Conservation (phyloP, 2,113 vertebrate genomes). For the Prunella fulvescens region DNA sequence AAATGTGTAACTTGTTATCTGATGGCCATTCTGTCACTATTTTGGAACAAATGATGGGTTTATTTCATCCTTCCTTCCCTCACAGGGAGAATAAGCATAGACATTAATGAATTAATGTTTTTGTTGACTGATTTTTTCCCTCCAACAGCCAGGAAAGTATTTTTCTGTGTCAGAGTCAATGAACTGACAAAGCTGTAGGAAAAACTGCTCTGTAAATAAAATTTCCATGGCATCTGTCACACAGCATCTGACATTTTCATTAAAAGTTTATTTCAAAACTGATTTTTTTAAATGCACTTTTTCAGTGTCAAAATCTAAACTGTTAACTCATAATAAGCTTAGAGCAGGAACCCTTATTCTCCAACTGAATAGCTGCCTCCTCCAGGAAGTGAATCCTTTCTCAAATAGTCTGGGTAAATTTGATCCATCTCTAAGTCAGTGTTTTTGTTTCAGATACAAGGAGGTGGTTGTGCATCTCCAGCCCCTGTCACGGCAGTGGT, state of each 20-base stretch:
- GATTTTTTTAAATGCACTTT: not conserved
- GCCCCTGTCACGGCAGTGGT: not conserved
- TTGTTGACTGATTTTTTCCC: not conserved
- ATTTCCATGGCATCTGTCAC: not conserved
- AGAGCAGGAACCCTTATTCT: not conserved
- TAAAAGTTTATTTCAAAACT: constrained; percentile 5
- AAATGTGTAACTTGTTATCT: not conserved
- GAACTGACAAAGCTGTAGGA: not conserved
- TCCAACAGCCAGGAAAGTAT: constrained; percentile 1
- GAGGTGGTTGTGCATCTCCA: constrained; percentile 69
- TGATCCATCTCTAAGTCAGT: not conserved
- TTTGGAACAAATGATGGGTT: not conserved
- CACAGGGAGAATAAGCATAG: not conserved
- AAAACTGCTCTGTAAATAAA: constrained; percentile 34
- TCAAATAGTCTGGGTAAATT: not conserved
- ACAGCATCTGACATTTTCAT: constrained; percentile 32
- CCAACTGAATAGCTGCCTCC: not conserved
- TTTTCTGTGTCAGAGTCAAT: not conserved
- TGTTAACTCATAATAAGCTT: not conserved
- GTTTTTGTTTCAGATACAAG: constrained; percentile 69
- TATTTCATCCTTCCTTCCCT: not conserved
- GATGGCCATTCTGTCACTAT: not conserved
- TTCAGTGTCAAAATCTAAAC: not conserved
- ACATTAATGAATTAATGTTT: not conserved
- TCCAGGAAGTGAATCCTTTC: not conserved